Evolutionary conservation across 2,797 vertebrate genomes (phyloP), one percentile per base, ranked within the genome.

Genomic region (Oreortyx pictus): DNA sequence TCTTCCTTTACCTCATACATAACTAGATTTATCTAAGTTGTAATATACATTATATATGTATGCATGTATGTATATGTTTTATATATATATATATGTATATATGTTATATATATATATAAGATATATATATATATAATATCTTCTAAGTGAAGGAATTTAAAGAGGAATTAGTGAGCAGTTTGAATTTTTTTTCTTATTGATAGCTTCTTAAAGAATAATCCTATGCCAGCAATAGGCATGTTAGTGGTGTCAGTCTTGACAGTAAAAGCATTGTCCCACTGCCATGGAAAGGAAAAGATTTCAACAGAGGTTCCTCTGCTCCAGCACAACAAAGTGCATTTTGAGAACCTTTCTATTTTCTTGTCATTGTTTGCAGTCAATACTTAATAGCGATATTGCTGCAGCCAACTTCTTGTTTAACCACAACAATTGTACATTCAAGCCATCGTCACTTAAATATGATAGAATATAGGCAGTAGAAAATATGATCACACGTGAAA

Each of bases 141-240:
- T 14, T 41, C 7, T 77, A 37, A 82, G 57, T 68, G 75, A 85
- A 6, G 29, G 87, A 90, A 80, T 73, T 84, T 80, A 70, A 76
- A 79, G 78, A 80, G 60, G 72, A 93, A 52, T 76, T 85, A 77
- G 44, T 47, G 49, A 93, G n/a, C 35, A 74, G 47, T 57, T 93
- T 54, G 23, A 76, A 5, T 54, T 57, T 89, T 71, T 72, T 74
- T 52, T 50, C 75, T 66, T 78, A 18, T 71, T 87, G 76, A 76
- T 76, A 77, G 43, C 27, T 74, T 78, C 49, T 80, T 82, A 47
- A 35, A 49, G 37, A 92, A 84, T 61, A 79, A 84, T 67, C 27
- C 68, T 74, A 39, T 89, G 41, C 65, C 49, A 90, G 72, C 37
- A 95, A 82, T 65, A 93, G 78, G 49, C 23, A 29, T 61, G 67